These are phyloP conservation scores for Pedetes capensis DNA, from an alignment of 2,113 vertebrate genomes.

Conservation along the genomic window DNA sequence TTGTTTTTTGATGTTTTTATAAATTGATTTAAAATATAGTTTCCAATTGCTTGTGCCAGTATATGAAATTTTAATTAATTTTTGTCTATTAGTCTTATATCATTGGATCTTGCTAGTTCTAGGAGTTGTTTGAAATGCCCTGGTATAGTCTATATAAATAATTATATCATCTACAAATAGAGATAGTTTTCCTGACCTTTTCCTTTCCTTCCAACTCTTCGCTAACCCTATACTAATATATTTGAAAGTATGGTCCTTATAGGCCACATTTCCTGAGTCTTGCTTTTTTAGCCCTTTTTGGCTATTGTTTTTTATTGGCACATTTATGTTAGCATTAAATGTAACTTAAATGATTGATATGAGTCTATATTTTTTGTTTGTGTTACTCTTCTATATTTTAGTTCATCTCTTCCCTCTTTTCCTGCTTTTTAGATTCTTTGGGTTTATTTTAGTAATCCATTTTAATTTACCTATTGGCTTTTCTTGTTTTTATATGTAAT, in stretches of 20 bases:
- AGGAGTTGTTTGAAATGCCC: background rate
- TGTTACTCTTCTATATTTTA: slow-evolving; percentile 16
- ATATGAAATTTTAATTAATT: background rate
- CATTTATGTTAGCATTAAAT: slow-evolving; percentile 3
- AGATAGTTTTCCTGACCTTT: background rate
- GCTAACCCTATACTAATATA: background rate
- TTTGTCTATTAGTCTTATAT: background rate
- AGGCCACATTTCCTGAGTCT: background rate
- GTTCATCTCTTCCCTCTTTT: background rate
- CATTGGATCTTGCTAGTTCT: background rate
- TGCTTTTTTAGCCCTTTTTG: slow-evolving; percentile 10
- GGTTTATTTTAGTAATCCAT: background rate
- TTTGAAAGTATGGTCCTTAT: background rate
- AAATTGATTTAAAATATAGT: background rate
- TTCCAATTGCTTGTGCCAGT: background rate
- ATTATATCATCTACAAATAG: background rate
- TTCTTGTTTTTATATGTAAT: background rate
- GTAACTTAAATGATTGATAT: background rate
- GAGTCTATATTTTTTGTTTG: background rate
- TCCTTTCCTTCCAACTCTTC: background rate
- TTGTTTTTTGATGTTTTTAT: background rate
- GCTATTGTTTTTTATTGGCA: background rate
- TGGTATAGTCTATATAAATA: background rate
- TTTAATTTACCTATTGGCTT: slow-evolving; percentile 13
- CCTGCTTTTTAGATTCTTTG: background rate